Base-by-base conservation (phyloP, 2,888 invertebrate species). In the Mechanitis mazaeus region DNA sequence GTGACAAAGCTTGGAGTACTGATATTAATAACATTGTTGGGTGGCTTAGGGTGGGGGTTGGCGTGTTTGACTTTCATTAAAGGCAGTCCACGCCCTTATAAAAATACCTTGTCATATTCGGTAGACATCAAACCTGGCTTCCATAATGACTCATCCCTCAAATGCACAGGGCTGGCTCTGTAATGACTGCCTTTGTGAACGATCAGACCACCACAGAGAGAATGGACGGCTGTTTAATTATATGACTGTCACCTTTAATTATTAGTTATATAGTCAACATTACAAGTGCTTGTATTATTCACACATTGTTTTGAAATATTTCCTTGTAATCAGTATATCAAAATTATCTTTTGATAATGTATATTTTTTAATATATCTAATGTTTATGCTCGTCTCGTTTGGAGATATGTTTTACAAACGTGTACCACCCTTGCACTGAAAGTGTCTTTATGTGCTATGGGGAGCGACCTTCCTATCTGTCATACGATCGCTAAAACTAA, bases 61-160 rank as follows among this genome's bases (percentile, higher is more conserved):
- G 88, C 89, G 85, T 89, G 89, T 86, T 85, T 83, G 78, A 68
- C 76, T 82, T 85, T 85, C 86, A 88, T 89, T 88, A 89, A 75
- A 74, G 75, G 68, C 64, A 66, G 74, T 72, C 83, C 84, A 74
- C 85, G 74, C 86, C 86, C 69, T 66, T 61, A 63, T 64, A 68
- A 65, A 69, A 66, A 66, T 69, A 67, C 65, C 68, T 61, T 68
- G 69, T 69, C 72, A 69, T 70, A 69, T 68, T 64, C 58, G 56
- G 64, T 64, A 61, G 66, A 56, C 54, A 57, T 42, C 60, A 54
- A 6, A 42, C 46, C 35, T 33, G 56, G 47, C 46, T 54, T 54
- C 38, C 50, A 38, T 33, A 56, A 47, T 65, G 63, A 63, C 63
- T 65, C 65, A 63, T 60, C 60, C 58, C 3, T 58, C 20, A 57